Conservation (phyloP, 1,140 invertebrate species). For the Rhagoletis zephyria region DNA sequence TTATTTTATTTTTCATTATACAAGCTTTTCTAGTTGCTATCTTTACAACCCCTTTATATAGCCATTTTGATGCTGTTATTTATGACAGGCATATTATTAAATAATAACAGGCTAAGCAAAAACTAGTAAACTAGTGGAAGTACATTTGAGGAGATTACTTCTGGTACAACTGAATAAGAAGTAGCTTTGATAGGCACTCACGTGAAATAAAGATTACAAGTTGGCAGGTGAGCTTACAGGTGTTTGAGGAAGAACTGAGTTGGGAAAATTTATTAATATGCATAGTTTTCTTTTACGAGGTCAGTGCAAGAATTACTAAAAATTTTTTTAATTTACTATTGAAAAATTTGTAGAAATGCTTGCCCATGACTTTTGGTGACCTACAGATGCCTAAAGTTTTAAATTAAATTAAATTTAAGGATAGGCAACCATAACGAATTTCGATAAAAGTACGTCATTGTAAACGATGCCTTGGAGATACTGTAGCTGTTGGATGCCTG, state of each 20-base stretch:
- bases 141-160: neutral
- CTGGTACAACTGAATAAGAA: neutral
- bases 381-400: too few relatives aligned
- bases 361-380: too few relatives aligned
- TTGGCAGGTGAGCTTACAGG: neutral
- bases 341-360: too few relatives aligned
- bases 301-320: too few relatives aligned
- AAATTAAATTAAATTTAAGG: too few relatives aligned
- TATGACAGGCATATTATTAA: constrained; percentile 50
- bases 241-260: neutral
- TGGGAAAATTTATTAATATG: neutral
- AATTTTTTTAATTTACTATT: too few relatives aligned
- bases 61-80: constrained; percentile 43
- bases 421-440: too few relatives aligned
- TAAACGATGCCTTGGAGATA: too few relatives aligned
- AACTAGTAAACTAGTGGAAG: neutral
- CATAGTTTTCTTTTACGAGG: too few relatives aligned
- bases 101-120: constrained; percentile 18
- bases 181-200: neutral
- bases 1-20: neutral
- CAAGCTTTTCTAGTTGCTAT: constrained; percentile 1
- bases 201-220: neutral
- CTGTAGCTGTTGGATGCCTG: too few relatives aligned
- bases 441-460: too few relatives aligned
- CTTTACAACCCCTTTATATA: constrained; percentile 25